Percentiles rank a stretch among this genome's conserved stretches.
Conservation (phyloP, 2,888 invertebrate genomes). For the Dryadula phaetusa region DNA sequence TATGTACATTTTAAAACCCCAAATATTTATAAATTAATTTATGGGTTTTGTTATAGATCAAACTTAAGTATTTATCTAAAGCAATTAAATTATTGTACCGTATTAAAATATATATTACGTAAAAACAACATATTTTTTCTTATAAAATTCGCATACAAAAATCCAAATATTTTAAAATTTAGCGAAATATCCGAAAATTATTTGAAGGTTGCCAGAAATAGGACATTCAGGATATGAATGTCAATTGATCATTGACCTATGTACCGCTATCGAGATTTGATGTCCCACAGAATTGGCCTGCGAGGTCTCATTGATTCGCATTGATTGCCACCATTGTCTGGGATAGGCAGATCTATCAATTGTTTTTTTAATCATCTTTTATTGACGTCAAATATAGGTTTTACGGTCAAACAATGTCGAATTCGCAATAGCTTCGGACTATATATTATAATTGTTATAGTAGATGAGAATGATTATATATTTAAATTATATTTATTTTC, state of each 20-base stretch:
- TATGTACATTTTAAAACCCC: no score
- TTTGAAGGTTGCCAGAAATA: slow-evolving; percentile 57
- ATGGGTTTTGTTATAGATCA: no score
- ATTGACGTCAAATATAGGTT: neutral
- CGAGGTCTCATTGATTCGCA: slow-evolving; percentile 50
- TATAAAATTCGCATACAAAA: neutral
- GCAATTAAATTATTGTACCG: no score
- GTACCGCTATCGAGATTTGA: slow-evolving; percentile 64
- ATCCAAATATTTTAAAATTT: neutral
- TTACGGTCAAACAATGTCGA: neutral
- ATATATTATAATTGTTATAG: no score
- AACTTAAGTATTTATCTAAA: no score
- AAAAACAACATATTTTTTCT: no score
- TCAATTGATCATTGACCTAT: slow-evolving; percentile 73
- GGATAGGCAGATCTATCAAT: slow-evolving; percentile 9
- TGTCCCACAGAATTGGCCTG: slow-evolving; percentile 55
- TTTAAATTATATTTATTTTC: neutral
- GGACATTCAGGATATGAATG: slow-evolving; percentile 51
- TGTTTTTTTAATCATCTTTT: slow-evolving; percentile 3
- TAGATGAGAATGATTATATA: no score
- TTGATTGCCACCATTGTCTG: slow-evolving; percentile 46
- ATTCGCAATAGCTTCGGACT: no score
- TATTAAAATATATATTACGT: no score
- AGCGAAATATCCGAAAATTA: neutral
- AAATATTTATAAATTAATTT: no score